These are phyloP conservation scores for Acanthosepion esculentum DNA, from an alignment of 2,888 invertebrate genomes.

Conservation along the genomic window DNA sequence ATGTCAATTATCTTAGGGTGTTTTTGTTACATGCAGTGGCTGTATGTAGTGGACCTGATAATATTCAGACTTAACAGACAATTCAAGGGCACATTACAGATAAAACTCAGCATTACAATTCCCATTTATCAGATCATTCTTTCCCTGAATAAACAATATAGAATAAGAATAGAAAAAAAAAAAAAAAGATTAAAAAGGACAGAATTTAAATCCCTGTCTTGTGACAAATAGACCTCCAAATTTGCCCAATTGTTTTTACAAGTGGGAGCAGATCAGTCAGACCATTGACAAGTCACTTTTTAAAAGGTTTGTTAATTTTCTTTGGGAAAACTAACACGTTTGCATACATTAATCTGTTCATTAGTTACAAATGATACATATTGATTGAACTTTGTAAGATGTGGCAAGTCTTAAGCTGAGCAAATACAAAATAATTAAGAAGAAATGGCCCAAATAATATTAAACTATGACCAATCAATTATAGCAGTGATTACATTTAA, in stretches of 20 bases:
- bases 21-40: not conserved
- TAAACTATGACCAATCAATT: constrained; percentile 23
- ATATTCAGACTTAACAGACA: constrained; percentile 4
- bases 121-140: constrained; percentile 22
- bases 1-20: not conserved
- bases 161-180: not conserved
- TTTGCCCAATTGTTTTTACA: not conserved
- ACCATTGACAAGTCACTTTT: not conserved
- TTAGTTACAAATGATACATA: not conserved
- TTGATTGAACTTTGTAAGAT: not conserved
- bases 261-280: not conserved
- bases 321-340: not conserved
- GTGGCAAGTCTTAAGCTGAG: constrained; percentile 33
- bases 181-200: not conserved
- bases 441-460: not conserved
- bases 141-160: not conserved
- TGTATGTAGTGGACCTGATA: not conserved
- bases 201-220: constrained; percentile 8
- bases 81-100: not conserved
- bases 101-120: not conserved
- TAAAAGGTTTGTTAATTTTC: not conserved
- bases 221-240: constrained; percentile 4
- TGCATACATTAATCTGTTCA: not conserved
- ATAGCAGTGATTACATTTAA: not conserved
- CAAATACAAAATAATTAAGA: not conserved